Percentiles rank a stretch among this genome's conserved stretches.
phyloP scores from a whole-genome alignment of 2,113 vertebrate genomes.

The Sorex fumeus region DNA sequence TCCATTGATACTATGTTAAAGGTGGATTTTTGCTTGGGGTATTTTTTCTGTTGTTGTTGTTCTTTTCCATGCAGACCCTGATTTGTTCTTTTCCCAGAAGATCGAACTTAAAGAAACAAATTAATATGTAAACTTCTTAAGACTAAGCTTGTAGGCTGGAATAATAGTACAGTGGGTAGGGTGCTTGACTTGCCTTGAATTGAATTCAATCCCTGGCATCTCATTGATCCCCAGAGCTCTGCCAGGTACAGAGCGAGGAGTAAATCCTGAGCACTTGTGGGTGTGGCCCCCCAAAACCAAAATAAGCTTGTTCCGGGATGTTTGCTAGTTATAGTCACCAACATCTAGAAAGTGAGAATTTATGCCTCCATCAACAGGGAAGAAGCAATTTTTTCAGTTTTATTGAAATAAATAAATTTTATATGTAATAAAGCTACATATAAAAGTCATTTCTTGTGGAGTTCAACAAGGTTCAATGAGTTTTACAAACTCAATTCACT shows the following conservation, averaged over 20 bases:
- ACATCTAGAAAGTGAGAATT: not conserved
- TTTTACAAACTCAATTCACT: slow-evolving; percentile 9
- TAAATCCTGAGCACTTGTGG: no score
- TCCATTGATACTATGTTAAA: not conserved
- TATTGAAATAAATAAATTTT: slow-evolving; percentile 24
- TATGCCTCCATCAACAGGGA: not conserved
- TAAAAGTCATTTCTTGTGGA: slow-evolving; percentile 31
- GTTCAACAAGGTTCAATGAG: slow-evolving; percentile 36
- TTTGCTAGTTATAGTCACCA: slow-evolving; percentile 6
- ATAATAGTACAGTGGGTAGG: no score
- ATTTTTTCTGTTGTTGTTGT: no score
- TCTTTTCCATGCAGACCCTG: not conserved
- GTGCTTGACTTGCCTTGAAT: no score
- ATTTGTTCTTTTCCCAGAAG: not conserved
- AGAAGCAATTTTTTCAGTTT: not conserved
- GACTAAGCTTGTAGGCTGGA: not conserved
- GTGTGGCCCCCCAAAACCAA: no score
- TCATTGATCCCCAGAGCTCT: no score
- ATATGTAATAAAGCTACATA: not conserved
- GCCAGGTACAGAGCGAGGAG: no score
- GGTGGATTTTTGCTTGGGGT: no score
- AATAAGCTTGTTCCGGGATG: slow-evolving; percentile 1
- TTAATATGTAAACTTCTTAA: slow-evolving; percentile 59
- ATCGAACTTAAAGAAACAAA: slow-evolving; percentile 6
- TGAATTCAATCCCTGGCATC: no score